phyloP scores from a whole-genome alignment of 2,113 vertebrate genomes.

The Alexandromys fortis region DNA sequence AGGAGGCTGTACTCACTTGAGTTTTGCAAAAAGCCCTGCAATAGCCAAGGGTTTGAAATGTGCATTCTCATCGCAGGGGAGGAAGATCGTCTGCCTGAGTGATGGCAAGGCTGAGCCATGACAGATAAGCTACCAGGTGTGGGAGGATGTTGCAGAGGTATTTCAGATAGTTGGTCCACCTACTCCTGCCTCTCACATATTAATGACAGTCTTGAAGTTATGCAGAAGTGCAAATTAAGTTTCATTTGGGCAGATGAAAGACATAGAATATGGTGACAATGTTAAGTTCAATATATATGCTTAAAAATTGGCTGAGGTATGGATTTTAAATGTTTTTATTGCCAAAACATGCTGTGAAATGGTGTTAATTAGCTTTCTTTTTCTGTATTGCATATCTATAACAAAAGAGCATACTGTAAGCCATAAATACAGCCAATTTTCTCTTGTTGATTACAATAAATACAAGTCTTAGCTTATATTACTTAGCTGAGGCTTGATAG shows the following conservation, averaged over 20 bases:
- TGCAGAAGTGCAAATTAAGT: not conserved
- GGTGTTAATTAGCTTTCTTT: not conserved
- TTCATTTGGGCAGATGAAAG: not conserved
- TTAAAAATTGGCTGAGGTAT: not conserved
- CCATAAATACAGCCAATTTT: not conserved
- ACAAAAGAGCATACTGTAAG: not conserved
- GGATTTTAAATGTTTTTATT: not conserved
- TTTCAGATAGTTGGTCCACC: not conserved
- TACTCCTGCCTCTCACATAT: not conserved
- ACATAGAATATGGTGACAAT: not conserved
- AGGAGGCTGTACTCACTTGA: not conserved
- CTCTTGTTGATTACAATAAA: not conserved
- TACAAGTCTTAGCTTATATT: not conserved
- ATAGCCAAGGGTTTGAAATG: not conserved
- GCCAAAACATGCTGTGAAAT: not conserved
- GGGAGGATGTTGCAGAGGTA: not conserved
- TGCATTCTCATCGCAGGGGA: not conserved
- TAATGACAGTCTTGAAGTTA: not conserved
- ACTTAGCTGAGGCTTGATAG: not conserved
- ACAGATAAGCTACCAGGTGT: not conserved
- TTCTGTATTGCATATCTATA: not conserved
- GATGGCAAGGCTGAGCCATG: not conserved
- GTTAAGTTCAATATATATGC: not conserved
- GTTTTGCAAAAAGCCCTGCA: not conserved
- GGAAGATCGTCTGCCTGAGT: not conserved